These are phyloP conservation scores for Brachirus orientalis DNA, from an alignment of 2,113 vertebrate genomes.

Conservation along the genomic window DNA sequence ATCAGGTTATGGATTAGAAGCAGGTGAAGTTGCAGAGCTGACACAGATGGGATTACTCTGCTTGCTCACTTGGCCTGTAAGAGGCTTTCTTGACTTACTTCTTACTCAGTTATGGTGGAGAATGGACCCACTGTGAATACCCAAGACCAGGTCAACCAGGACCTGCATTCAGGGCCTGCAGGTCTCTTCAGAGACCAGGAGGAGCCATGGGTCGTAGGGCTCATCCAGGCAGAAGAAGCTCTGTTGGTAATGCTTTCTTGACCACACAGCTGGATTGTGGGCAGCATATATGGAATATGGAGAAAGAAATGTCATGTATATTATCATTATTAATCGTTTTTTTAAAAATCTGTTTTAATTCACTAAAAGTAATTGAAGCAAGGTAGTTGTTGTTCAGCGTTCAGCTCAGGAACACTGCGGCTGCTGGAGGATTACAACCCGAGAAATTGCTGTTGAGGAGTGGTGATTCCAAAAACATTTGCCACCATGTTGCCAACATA, in stretches of 20 bases:
- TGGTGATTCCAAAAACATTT: too few relatives aligned
- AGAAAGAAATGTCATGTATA: background rate
- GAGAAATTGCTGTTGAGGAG: too few relatives aligned
- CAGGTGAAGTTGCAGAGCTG: constrained; percentile 81
- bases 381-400: too few relatives aligned
- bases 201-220: constrained; percentile 63
- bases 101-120: constrained; percentile 30
- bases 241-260: constrained; percentile 74
- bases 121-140: constrained; percentile 44
- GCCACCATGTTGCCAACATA: too few relatives aligned
- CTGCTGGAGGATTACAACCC: background rate
- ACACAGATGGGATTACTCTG: constrained; percentile 78
- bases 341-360: too few relatives aligned
- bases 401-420: too few relatives aligned
- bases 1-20: constrained; percentile 74
- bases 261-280: constrained; percentile 6
- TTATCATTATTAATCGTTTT: background rate
- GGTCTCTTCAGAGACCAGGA: constrained; percentile 34
- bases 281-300: background rate
- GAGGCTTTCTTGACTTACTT: constrained; percentile 71
- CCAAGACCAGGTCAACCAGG: constrained; percentile 23
- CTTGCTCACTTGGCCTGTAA: constrained; percentile 57
- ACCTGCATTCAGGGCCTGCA: constrained; percentile 27
- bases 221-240: constrained; percentile 43
- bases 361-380: background rate